phyloP scores from a whole-genome alignment of 2,888 invertebrate species.

The Microctonus brassicae region DNA sequence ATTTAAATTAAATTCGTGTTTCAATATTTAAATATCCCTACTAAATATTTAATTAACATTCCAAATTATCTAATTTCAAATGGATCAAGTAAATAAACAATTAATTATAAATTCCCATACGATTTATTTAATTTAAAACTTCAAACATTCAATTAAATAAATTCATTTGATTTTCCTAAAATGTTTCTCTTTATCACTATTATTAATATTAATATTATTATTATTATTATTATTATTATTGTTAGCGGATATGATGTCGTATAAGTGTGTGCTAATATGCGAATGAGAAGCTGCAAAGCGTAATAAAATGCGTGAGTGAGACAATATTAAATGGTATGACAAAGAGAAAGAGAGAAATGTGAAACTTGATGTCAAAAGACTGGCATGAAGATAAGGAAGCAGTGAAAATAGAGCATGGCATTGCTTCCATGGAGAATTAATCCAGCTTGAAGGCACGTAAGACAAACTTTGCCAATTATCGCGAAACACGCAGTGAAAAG shows the following conservation, averaged over 20 bases:
- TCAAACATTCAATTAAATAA: too few species aligned
- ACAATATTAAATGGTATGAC: background rate
- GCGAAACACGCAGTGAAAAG: conserved; percentile 28
- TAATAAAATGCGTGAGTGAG: background rate
- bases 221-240: too few species aligned
- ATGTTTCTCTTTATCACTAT: too few species aligned
- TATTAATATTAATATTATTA: too few species aligned
- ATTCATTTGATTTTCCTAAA: too few species aligned
- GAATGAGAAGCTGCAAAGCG: background rate
- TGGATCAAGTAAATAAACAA: too few species aligned
- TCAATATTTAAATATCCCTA: too few species aligned
- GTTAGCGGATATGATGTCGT: background rate
- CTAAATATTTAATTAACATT: too few species aligned
- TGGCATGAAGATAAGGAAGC: conserved; percentile 3
- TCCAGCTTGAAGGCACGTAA: conserved; percentile 44
- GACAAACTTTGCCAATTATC: conserved; percentile 45
- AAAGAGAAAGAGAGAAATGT: background rate
- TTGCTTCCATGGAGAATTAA: conserved; percentile 39
- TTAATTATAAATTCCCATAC: too few species aligned
- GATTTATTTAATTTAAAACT: too few species aligned
- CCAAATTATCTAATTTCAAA: too few species aligned
- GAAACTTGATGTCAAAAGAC: conserved; percentile 3
- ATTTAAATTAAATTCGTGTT: too few species aligned
- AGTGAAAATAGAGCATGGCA: conserved; percentile 12
- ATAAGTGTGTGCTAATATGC: background rate